phyloP scores from a whole-genome alignment of 2,797 vertebrate genomes.

The Distichodus sexfasciatus region DNA sequence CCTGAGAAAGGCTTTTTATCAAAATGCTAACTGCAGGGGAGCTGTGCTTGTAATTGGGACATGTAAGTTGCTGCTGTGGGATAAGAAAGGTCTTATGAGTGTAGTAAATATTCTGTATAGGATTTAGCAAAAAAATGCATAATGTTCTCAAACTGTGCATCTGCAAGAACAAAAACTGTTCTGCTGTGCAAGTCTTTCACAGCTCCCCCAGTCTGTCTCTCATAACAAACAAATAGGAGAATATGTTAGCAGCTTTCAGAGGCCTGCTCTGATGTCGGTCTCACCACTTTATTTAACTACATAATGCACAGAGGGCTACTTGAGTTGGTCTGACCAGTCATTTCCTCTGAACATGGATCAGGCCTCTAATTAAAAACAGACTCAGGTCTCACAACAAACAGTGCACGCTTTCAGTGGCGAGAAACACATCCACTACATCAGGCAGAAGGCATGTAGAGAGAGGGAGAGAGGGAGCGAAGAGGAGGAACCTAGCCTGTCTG shows the following conservation, averaged over 20 bases:
- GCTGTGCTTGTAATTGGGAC: too few species aligned
- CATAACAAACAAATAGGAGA: background rate
- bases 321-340: background rate
- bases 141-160: too few species aligned
- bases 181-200: background rate
- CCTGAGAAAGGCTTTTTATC: too few species aligned
- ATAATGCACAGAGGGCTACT: slow-evolving; percentile 1
- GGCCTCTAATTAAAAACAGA: slow-evolving; percentile 7
- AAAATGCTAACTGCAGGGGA: too few species aligned
- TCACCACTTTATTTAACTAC: background rate
- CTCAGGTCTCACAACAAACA: background rate
- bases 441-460: background rate
- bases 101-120: too few species aligned
- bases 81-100: too few species aligned
- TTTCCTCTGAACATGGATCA: background rate
- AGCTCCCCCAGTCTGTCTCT: background rate
- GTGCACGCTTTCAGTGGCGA: background rate
- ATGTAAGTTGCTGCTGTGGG: too few species aligned
- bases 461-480: too few species aligned
- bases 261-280: too few species aligned
- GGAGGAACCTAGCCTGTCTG: slow-evolving; percentile 13
- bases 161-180: background rate
- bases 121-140: too few species aligned
- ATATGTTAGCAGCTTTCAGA: background rate
- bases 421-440: background rate